Evolutionary conservation across 2,888 invertebrate species (phyloP).

Genomic region (Hypomecis punctinalis): DNA sequence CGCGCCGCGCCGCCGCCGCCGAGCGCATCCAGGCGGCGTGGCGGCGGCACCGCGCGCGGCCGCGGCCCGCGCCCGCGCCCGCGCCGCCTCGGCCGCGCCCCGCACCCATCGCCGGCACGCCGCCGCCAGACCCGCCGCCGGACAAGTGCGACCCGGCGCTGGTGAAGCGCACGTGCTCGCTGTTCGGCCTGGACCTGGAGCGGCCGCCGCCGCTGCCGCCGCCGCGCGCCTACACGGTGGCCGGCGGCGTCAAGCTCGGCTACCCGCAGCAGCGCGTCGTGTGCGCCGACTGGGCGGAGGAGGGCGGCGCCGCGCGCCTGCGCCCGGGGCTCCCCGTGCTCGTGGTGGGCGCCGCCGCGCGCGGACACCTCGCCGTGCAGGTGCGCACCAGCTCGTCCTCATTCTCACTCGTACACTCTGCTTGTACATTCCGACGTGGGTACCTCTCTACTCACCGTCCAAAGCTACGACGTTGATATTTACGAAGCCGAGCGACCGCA

Average conservation of each 20-base stretch:
- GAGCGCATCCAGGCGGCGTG: constrained; percentile 91
- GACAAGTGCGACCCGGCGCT: constrained; percentile 95
- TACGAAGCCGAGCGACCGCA: no score
- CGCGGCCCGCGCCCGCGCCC: constrained; percentile 56
- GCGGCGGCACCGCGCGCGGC: constrained; percentile 91
- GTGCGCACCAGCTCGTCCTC: constrained; percentile 52
- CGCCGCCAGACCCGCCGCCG: constrained; percentile 93
- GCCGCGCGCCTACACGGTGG: constrained; percentile 94
- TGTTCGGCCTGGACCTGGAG: constrained; percentile 96
- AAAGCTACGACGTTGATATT: no score
- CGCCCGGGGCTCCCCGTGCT: constrained; percentile 94
- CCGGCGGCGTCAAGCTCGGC: constrained; percentile 95
- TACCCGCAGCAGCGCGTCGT: constrained; percentile 97
- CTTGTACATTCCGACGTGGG: neutral
- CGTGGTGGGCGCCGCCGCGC: constrained; percentile 94
- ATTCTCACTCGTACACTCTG: neutral
- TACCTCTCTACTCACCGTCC: no score
- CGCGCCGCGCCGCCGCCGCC: constrained; percentile 92
- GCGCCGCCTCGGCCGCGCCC: constrained; percentile 90
- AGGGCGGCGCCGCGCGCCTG: constrained; percentile 68
- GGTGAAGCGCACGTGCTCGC: constrained; percentile 95
- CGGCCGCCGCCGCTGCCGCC: constrained; percentile 96
- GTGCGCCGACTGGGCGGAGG: constrained; percentile 93
- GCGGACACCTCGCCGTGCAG: constrained; percentile 95
- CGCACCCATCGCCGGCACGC: constrained; percentile 95